A percentile compares a stretch with the other conserved stretches of the same genome.
Evolutionary conservation across 1,140 invertebrate genomes (phyloP).

Genomic region (Ceratosolen fusciceps): DNA sequence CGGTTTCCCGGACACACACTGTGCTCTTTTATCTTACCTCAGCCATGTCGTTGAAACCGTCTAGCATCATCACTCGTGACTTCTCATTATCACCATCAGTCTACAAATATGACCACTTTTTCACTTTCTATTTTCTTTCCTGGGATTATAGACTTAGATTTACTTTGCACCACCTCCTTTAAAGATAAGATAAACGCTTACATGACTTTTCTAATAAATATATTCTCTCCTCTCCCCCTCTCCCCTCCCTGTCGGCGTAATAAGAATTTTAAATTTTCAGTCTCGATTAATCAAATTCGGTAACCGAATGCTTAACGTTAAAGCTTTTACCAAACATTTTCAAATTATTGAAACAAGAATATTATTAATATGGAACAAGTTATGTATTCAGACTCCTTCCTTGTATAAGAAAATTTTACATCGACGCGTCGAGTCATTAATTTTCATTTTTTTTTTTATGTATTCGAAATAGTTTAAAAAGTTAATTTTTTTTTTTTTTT

Average conservation of each 20-base stretch:
- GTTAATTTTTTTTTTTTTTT: no score
- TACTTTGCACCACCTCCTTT: background rate
- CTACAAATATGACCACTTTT: background rate
- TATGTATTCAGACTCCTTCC: no score
- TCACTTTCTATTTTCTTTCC: background rate
- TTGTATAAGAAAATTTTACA: no score
- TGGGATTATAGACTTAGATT: background rate
- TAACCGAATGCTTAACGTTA: no score
- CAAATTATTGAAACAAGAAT: no score
- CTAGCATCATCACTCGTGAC: constrained; percentile 1
- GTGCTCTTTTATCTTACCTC: constrained; percentile 1
- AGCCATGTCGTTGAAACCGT: background rate
- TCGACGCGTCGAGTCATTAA: no score
- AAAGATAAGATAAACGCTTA: background rate
- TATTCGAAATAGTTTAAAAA: no score
- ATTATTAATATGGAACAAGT: no score
- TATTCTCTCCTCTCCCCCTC: background rate
- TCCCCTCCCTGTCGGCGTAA: background rate
- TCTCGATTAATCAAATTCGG: no score
- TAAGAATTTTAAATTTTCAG: background rate
- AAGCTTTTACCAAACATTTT: no score
- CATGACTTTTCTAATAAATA: background rate
- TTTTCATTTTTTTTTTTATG: no score
- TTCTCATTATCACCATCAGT: background rate
- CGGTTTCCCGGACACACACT: background rate